Evolutionary conservation across 64 coral and sea anemone species (phyloP).

Genomic region (Actinia tenebrosa): DNA sequence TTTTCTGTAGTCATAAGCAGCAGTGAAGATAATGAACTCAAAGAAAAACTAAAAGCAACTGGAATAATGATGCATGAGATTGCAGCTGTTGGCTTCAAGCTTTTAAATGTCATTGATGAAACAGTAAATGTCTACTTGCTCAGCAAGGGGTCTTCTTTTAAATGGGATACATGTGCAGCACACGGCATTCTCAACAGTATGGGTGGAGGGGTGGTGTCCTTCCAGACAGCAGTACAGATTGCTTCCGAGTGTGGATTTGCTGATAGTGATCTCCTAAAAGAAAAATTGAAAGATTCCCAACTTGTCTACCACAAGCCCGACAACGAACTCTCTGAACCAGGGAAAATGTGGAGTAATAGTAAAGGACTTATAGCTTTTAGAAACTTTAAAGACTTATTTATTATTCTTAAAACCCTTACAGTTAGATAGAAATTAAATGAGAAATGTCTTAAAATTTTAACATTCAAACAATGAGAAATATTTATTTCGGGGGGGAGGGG

Average conservation of each 20-base stretch:
- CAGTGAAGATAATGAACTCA: conserved; percentile 59
- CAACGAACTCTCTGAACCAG: neutral
- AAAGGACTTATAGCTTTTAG: conserved; percentile 67
- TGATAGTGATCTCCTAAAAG: neutral
- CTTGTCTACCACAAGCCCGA: conserved; percentile 63
- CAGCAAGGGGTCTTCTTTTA: conserved; percentile 66
- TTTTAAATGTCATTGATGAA: conserved; percentile 64
- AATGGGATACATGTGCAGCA: conserved; percentile 90
- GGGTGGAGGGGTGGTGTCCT: conserved; percentile 59
- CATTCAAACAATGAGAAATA: too few relatives aligned
- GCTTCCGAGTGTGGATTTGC: neutral
- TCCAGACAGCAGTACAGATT: conserved; percentile 26
- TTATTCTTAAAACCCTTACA: conserved; percentile 23
- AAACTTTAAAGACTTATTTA: conserved; percentile 26
- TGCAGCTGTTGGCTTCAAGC: conserved; percentile 78
- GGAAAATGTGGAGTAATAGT: conserved; percentile 70
- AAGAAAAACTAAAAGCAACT: conserved; percentile 29
- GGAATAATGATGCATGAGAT: conserved; percentile 41
- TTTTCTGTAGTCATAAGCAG: conserved; percentile 58
- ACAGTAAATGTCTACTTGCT: conserved; percentile 73
- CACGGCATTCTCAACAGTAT: conserved; percentile 66
- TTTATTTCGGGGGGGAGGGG: too few relatives aligned
- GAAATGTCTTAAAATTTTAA: too few relatives aligned
- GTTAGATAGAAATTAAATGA: neutral
- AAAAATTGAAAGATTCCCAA: conserved; percentile 32